These are phyloP conservation scores for Pungitius pungitius DNA, from an alignment of 2,113 vertebrate genomes.

Conservation along the genomic window DNA sequence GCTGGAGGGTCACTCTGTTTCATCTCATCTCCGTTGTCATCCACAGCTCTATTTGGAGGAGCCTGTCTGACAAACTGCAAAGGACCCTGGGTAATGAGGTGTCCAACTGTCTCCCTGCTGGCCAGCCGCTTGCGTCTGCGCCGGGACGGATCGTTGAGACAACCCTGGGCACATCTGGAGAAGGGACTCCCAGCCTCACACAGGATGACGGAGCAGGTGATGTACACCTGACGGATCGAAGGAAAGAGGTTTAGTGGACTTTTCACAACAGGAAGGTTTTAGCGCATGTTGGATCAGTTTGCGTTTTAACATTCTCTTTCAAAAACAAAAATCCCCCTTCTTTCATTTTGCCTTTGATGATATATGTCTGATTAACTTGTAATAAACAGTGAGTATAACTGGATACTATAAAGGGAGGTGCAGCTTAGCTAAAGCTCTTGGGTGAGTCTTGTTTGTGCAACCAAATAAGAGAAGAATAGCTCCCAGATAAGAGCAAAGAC, in stretches of 20 bases:
- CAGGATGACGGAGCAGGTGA: conserved; percentile 74
- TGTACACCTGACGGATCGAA: conserved; percentile 58
- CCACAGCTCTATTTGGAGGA: neutral
- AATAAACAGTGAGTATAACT: neutral
- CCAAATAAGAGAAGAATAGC: neutral
- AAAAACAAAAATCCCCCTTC: too few relatives aligned
- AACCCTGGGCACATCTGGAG: conserved; percentile 79
- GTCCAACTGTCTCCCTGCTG: conserved; percentile 60
- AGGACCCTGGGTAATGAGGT: conserved; percentile 78
- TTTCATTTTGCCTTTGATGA: neutral
- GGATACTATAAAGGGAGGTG: neutral
- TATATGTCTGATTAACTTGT: neutral
- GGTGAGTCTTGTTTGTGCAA: neutral
- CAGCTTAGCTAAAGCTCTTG: neutral
- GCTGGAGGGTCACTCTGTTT: neutral
- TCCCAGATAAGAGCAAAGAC: neutral
- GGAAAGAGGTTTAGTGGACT: neutral
- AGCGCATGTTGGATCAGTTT: neutral
- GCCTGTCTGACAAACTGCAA: conserved; percentile 50
- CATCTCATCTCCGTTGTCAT: neutral
- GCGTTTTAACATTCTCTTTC: neutral
- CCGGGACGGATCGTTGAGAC: conserved; percentile 41
- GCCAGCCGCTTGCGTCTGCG: conserved; percentile 54
- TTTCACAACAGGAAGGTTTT: neutral
- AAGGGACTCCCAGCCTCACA: conserved; percentile 61